Percentiles rank a stretch among this genome's conserved stretches.
phyloP scores from a whole-genome alignment of 2,113 vertebrate genomes.

The Crotophaga sulcirostris region DNA sequence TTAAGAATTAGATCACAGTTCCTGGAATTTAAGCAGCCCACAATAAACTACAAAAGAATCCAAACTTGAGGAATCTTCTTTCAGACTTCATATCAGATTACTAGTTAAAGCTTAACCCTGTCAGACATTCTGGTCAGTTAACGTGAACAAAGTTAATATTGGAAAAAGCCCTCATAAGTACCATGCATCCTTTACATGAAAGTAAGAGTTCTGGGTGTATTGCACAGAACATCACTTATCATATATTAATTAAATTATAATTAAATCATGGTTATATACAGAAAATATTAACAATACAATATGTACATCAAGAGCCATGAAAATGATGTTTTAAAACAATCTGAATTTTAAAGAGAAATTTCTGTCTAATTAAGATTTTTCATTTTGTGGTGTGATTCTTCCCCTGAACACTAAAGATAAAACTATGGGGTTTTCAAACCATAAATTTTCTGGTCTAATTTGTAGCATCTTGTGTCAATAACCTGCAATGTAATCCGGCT shows the following conservation, averaged over 20 bases:
- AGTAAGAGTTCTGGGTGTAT: not conserved
- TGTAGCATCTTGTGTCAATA: not conserved
- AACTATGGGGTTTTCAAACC: accelerated
- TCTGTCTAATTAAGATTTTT: not conserved
- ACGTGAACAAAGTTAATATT: not conserved
- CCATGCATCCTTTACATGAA: not conserved
- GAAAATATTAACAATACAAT: not conserved
- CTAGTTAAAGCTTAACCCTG: not conserved
- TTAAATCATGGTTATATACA: not conserved
- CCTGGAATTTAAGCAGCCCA: not conserved
- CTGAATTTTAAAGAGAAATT: not conserved
- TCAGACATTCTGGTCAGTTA: not conserved
- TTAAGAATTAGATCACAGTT: not conserved
- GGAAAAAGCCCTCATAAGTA: not conserved
- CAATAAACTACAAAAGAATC: not conserved
- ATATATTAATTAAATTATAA: not conserved
- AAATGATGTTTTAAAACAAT: not conserved
- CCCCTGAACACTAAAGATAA: not conserved
- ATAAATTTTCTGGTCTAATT: not conserved
- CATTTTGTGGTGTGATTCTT: not conserved
- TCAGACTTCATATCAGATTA: not conserved
- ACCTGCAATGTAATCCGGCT: not conserved
- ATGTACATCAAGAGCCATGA: not conserved
- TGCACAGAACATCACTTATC: not conserved
- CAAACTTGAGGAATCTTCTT: not conserved